Evolutionary conservation across 2,113 vertebrate species (phyloP).

Genomic region (Pterocles orientalis): DNA sequence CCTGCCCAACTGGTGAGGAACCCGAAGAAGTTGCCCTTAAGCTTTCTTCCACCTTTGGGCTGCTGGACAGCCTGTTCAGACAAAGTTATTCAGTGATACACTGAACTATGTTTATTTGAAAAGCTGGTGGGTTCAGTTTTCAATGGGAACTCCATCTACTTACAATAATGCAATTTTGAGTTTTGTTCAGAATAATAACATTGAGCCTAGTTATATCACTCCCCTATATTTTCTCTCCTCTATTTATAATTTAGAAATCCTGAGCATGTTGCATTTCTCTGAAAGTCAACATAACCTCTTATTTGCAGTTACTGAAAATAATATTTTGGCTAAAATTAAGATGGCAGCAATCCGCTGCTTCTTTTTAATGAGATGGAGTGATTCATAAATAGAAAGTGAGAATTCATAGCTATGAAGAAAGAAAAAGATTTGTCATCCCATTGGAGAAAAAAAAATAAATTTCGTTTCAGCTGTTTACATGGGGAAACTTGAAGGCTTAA

Average conservation of each 20-base stretch:
- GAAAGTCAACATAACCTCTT: not conserved
- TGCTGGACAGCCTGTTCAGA: not conserved
- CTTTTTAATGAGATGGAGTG: not conserved
- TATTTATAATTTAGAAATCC: not conserved
- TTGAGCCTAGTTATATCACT: not conserved
- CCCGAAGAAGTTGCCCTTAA: not conserved
- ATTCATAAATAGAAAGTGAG: constrained; percentile 7
- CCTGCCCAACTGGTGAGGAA: not conserved
- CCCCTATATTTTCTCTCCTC: not conserved
- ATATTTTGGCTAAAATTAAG: constrained; percentile 14
- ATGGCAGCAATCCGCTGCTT: not conserved
- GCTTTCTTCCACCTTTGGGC: not conserved
- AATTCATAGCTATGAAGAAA: constrained; percentile 16
- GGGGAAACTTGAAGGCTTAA: not conserved
- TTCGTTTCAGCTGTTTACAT: not conserved
- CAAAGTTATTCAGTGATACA: not conserved
- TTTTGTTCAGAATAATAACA: not conserved
- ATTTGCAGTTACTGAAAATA: constrained; percentile 33
- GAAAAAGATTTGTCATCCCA: not conserved
- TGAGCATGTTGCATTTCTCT: not conserved
- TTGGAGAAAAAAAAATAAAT: constrained; percentile 2
- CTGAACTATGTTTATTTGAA: not conserved
- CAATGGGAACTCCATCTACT: not conserved
- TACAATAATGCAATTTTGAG: not conserved
- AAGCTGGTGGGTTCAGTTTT: not conserved